Evolutionary conservation across 2,797 vertebrate species (phyloP).

Genomic region (Luscinia megarhynchos): DNA sequence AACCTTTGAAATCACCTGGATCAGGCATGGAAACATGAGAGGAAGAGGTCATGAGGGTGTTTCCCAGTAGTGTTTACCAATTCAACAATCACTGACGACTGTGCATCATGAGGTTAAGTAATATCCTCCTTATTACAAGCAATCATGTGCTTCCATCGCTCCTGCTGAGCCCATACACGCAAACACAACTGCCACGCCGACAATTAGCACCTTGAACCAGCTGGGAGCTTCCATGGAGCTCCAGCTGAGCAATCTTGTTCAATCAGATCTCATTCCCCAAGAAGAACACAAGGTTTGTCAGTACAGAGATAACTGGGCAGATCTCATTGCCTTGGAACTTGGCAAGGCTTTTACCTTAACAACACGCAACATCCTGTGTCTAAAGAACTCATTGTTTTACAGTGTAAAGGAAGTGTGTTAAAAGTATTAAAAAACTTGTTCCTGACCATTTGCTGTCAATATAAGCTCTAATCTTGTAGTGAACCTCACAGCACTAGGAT

Average conservation of each 20-base stretch:
- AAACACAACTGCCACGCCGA: background rate
- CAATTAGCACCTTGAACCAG: conserved; percentile 4
- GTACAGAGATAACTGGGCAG: background rate
- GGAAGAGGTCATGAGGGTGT: rapidly evolving
- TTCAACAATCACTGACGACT: background rate
- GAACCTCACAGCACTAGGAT: background rate
- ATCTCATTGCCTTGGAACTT: background rate
- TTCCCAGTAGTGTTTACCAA: background rate
- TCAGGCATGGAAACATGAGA: background rate
- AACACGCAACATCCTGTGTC: rapidly evolving
- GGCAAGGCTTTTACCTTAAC: background rate
- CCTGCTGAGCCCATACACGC: rapidly evolving
- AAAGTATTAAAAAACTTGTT: background rate
- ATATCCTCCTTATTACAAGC: background rate
- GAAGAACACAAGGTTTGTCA: background rate
- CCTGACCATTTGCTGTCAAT: background rate
- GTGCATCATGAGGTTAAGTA: background rate
- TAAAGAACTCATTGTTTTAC: background rate
- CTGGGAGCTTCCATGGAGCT: background rate
- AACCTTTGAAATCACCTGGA: background rate
- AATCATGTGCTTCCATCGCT: background rate
- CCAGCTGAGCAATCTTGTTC: conserved; percentile 15
- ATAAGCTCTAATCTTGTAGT: background rate
- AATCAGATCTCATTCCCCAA: conserved; percentile 12
- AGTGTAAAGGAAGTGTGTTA: background rate